These are phyloP conservation scores for Syrrhaptes paradoxus DNA, from an alignment of 2,113 vertebrate species.

Conservation along the genomic window DNA sequence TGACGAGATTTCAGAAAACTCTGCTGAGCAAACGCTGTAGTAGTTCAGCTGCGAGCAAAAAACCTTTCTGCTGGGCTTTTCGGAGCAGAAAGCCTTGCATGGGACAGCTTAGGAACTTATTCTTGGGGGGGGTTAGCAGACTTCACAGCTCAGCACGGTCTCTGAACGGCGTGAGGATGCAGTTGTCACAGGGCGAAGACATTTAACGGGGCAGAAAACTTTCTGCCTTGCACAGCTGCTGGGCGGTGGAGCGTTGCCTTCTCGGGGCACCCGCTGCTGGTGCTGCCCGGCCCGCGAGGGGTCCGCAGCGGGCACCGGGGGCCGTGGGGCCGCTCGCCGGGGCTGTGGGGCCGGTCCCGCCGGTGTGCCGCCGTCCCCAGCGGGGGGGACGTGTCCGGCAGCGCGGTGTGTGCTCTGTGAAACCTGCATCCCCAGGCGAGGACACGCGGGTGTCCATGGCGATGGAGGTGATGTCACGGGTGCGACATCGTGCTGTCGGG, in stretches of 20 bases:
- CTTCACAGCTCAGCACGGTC: background rate
- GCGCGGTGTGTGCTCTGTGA: fast-evolving
- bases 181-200: background rate
- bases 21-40: background rate
- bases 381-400: background rate
- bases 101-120: background rate
- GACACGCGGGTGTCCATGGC: background rate
- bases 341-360: fast-evolving
- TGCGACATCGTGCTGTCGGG: background rate
- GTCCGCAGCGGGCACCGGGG: background rate
- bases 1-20: fast-evolving
- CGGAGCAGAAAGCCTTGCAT: background rate
- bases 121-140: fast-evolving
- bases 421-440: background rate
- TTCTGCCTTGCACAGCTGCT: background rate
- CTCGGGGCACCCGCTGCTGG: background rate
- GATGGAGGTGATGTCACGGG: background rate
- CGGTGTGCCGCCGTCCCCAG: fast-evolving
- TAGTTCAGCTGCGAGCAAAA: background rate
- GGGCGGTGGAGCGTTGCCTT: fast-evolving
- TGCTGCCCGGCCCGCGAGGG: background rate
- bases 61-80: background rate
- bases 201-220: fast-evolving
- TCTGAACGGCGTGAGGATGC: fast-evolving
- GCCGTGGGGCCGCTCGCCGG: background rate